A percentile compares a stretch with the other conserved stretches of the same genome.
phyloP scores from a whole-genome alignment of 2,888 invertebrate species.

The Rosalia funebris region DNA sequence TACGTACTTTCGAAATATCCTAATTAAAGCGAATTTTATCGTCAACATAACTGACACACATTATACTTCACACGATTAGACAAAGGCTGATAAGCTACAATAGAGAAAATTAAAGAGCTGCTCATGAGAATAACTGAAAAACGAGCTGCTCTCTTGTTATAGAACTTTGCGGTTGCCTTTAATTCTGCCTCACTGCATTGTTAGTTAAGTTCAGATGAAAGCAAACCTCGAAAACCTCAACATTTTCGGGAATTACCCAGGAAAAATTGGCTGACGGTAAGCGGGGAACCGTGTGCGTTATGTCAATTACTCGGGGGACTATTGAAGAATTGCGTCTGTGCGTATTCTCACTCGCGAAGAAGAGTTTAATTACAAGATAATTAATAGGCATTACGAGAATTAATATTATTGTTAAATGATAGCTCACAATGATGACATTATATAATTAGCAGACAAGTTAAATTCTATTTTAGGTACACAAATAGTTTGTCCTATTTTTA shows the following conservation, averaged over 20 bases:
- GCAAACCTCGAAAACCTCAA: conserved; percentile 38
- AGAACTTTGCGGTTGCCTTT: conserved; percentile 40
- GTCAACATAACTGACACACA: conserved; percentile 22
- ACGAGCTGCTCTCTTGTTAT: conserved; percentile 37
- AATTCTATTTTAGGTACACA: no score
- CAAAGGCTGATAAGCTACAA: conserved; percentile 38
- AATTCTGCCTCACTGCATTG: conserved; percentile 39
- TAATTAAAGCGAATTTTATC: conserved; percentile 23
- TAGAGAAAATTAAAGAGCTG: conserved; percentile 41
- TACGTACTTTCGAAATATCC: not conserved
- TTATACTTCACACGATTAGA: conserved; percentile 36
- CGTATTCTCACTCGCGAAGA: no score
- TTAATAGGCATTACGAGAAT: no score
- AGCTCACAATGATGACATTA: no score
- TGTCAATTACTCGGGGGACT: not conserved
- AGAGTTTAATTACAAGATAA: no score
- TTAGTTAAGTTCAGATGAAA: conserved; percentile 42
- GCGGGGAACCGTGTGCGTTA: not conserved
- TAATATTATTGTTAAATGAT: no score
- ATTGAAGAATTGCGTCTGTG: no score
- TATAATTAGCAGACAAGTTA: no score
- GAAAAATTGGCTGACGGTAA: conserved; percentile 8
- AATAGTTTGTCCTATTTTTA: no score
- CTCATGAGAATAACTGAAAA: conserved; percentile 35
- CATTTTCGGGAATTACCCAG: conserved; percentile 32